Conservation (phyloP, 1,140 invertebrate species). For the Yoshiicerus persimilis region DNA sequence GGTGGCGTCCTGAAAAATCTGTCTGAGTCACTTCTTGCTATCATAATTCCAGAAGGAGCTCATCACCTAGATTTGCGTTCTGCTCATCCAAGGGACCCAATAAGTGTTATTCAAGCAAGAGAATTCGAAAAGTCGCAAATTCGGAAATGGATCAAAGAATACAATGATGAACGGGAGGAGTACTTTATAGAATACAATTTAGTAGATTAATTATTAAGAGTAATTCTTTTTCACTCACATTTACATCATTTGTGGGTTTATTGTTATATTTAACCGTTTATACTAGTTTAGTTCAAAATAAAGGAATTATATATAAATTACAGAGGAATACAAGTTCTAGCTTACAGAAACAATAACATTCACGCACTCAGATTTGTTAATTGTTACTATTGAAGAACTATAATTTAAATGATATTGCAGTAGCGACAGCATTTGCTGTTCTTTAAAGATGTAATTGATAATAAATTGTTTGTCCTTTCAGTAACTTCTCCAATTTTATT, state of each 20-base stretch:
- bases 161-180: neutral
- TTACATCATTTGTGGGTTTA: neutral
- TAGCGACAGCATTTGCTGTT: neutral
- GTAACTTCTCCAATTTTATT: neutral
- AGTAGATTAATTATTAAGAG: neutral
- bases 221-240: neutral
- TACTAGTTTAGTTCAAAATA: too few species aligned
- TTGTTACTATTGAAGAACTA: too few species aligned
- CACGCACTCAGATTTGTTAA: too few species aligned
- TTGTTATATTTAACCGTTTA: too few species aligned
- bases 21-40: slow-evolving; percentile 66
- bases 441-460: neutral
- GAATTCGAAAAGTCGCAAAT: slow-evolving; percentile 68
- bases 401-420: too few species aligned
- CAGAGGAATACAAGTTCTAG: too few species aligned
- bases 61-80: slow-evolving; percentile 89
- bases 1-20: slow-evolving; percentile 80
- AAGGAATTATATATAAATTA: too few species aligned
- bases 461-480: neutral
- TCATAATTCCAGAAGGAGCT: slow-evolving; percentile 84
- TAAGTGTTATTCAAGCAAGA: slow-evolving; percentile 68
- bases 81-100: slow-evolving; percentile 69
- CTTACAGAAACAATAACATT: too few species aligned
- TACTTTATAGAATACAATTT: neutral
- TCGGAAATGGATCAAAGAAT: slow-evolving; percentile 64